A percentile compares a stretch with the other conserved stretches of the same genome.
Evolutionary conservation across 2,113 vertebrate species (phyloP).

Genomic region (Pteruthius melanotis): DNA sequence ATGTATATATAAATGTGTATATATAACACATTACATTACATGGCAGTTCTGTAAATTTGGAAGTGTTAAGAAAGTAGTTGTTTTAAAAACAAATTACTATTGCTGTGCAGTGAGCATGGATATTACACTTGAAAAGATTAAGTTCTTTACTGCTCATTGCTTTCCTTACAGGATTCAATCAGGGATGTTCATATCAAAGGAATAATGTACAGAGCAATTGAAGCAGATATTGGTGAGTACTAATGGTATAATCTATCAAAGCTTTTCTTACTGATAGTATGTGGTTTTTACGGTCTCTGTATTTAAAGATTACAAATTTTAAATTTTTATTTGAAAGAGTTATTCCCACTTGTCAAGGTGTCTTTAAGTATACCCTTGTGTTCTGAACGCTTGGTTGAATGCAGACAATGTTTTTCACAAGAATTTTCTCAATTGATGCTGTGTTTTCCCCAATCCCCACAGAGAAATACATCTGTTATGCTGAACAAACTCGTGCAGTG

Average conservation of each 20-base stretch:
- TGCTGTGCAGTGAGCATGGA: not conserved
- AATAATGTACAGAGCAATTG: conserved; percentile 94
- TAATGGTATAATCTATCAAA: not conserved
- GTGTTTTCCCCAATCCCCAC: not conserved
- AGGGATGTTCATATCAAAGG: conserved; percentile 96
- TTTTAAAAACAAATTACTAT: not conserved
- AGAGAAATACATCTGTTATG: conserved; percentile 96
- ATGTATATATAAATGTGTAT: not conserved
- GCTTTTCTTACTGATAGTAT: not conserved
- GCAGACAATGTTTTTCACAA: not conserved
- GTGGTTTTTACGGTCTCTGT: not conserved
- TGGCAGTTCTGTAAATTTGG: not conserved
- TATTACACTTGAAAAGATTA: not conserved
- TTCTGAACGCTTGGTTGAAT: not conserved
- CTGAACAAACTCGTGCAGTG: conserved; percentile 90
- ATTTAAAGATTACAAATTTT: not conserved
- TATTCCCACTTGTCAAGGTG: not conserved
- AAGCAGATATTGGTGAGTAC: conserved; percentile 90
- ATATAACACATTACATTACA: not conserved
- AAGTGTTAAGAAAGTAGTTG: not conserved
- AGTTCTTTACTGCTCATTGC: not conserved
- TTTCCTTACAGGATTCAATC: conserved; percentile 86
- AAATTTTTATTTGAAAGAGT: not conserved
- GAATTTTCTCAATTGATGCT: not conserved
- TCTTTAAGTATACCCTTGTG: not conserved